These are phyloP conservation scores for Sinelater perroti DNA, from an alignment of 2,888 invertebrate genomes.

Conservation along the genomic window DNA sequence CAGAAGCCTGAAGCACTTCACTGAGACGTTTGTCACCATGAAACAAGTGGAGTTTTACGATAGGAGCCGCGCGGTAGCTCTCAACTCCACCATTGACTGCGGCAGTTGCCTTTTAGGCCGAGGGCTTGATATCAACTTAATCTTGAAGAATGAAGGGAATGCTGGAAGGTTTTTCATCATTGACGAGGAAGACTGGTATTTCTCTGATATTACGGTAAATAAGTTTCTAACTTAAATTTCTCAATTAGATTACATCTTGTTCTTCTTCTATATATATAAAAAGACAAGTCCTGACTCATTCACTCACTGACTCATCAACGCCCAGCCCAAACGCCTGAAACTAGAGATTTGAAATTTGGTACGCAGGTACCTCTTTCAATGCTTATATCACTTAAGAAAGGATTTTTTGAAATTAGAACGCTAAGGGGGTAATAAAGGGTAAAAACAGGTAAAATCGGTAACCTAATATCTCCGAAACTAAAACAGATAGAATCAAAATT, in stretches of 20 bases:
- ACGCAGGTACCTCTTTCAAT: too few species aligned
- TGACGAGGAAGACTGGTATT: constrained; percentile 60
- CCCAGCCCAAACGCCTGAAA: too few species aligned
- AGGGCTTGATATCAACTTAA: constrained; percentile 47
- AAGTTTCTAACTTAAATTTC: background rate
- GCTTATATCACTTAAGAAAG: too few species aligned
- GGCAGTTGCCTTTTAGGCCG: constrained; percentile 59
- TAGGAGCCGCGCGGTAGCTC: constrained; percentile 43
- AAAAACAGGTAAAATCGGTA: too few species aligned
- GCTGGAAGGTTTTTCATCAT: constrained; percentile 59
- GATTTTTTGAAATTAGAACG: too few species aligned
- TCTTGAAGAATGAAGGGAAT: constrained; percentile 57
- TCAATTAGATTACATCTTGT: background rate
- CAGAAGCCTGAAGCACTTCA: constrained; percentile 38
- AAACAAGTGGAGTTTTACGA: constrained; percentile 21
- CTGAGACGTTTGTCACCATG: background rate
- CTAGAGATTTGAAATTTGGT: too few species aligned
- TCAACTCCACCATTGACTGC: constrained; percentile 59
- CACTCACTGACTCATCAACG: too few species aligned
- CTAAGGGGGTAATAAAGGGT: too few species aligned
- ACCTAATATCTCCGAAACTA: too few species aligned
- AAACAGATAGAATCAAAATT: too few species aligned
- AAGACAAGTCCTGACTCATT: too few species aligned
- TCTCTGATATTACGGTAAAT: constrained; percentile 55
- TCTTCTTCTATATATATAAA: too few species aligned